A percentile compares a stretch with the other conserved stretches of the same genome.
Evolutionary conservation across 2,888 invertebrate species (phyloP).

Genomic region (Scaptomyza cyrtandrae): DNA sequence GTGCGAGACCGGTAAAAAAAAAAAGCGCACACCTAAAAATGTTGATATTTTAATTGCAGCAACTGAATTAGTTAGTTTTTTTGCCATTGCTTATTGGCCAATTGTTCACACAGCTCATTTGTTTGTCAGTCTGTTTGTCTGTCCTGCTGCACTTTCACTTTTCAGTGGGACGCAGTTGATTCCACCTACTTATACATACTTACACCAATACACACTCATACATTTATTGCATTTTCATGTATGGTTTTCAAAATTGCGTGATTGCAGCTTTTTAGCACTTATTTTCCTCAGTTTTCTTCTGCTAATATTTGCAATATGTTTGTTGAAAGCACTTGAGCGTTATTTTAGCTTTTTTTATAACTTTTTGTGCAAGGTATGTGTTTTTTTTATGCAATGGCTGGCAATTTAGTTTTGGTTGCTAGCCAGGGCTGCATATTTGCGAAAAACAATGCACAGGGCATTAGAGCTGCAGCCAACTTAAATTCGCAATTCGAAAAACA

Average conservation of each 20-base stretch:
- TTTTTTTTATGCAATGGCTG: constrained; percentile 60
- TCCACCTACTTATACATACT: constrained; percentile 56
- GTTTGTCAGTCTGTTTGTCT: constrained; percentile 22
- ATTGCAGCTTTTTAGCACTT: neutral
- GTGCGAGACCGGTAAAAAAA: constrained; percentile 38
- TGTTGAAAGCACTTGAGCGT: neutral
- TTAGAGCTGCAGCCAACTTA: constrained; percentile 41
- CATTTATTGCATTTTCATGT: constrained; percentile 55
- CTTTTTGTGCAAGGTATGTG: constrained; percentile 31
- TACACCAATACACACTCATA: constrained; percentile 40
- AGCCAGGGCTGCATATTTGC: constrained; percentile 45
- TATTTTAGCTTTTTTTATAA: constrained; percentile 9
- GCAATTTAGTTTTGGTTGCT: constrained; percentile 55
- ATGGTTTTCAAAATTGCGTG: constrained; percentile 8
- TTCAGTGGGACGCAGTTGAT: constrained; percentile 73
- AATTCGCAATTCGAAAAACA: constrained; percentile 40
- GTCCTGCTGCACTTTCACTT: constrained; percentile 74
- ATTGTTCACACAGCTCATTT: constrained; percentile 28
- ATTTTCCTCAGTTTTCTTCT: neutral
- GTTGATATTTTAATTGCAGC: constrained; percentile 7
- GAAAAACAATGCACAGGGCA: constrained; percentile 42
- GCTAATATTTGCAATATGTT: neutral
- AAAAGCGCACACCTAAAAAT: constrained; percentile 19
- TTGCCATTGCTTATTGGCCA: constrained; percentile 7
- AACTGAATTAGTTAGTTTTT: constrained; percentile 18